Evolutionary conservation across 2,113 vertebrate genomes (phyloP), one percentile per base, ranked within the genome.

Genomic region (Bungarus multicinctus): DNA sequence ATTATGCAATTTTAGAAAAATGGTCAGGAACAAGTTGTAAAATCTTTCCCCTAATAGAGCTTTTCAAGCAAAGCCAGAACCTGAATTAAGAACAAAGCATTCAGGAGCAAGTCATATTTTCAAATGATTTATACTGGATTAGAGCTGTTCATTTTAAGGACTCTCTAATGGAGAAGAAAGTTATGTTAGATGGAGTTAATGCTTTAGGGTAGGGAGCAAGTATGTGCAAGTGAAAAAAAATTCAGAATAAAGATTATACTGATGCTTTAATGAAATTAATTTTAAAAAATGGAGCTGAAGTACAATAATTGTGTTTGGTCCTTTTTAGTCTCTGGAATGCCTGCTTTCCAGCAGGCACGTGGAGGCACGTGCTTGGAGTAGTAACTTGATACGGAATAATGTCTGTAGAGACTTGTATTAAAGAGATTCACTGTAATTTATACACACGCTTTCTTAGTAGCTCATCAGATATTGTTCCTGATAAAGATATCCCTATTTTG

Each of bases 51-150:
- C 0, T 53, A 58, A 45, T 3, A 58, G 30, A 27, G 12, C 45
- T 27, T 93, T 91, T 86, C 27, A 92, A 91, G 64, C 2, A 58
- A n/a, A 93, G 50, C 3, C 69, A 34, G 95, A 50, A 27, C 18
- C 53, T 54, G 23, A 20, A 30, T 50, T 69, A 85, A 58, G 85
- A 95, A 5, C 1, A 22, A 92, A 45, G 4, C 43, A 11, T n/a
- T 90, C 93, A 89, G 1, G 3, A 10, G 52, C 39, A 3, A 18
- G 0, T 89, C 27, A 91, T 93, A 81, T 64, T 64, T 54, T 92
- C 0, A 50, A 16, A 23, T 92, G n/a, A 9, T 0, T 0, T 88
- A 12, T 39, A 90, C 1, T 25, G 55, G 3, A 18, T 16, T 57
- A 53, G 34, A 94, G 27, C 30, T 90, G 30, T 39, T 90, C 43